Evolutionary conservation across 92 coral and sea anemone species (phyloP).

Genomic region (Zoanthus sociatus): DNA sequence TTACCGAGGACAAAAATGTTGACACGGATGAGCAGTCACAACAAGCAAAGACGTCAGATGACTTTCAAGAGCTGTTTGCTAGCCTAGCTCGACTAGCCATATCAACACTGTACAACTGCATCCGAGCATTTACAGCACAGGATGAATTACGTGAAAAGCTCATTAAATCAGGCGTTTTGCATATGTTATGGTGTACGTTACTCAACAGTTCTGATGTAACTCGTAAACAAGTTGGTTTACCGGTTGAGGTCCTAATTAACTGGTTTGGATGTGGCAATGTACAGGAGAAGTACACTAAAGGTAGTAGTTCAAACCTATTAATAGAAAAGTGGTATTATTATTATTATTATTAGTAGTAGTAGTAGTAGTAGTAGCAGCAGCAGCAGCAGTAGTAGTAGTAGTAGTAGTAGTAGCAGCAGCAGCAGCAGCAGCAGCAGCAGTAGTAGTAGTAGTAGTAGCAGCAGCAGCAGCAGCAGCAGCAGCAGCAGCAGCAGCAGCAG

Average conservation of each 20-base stretch:
- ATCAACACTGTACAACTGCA: constrained; percentile 88
- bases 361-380: neutral
- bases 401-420: too few species aligned
- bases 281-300: constrained; percentile 70
- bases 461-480: too few species aligned
- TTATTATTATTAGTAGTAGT: neutral
- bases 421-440: too few species aligned
- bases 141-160: constrained; percentile 78
- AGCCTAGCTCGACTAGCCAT: constrained; percentile 82
- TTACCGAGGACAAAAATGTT: constrained; percentile 6
- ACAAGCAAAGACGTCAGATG: constrained; percentile 69
- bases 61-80: constrained; percentile 87
- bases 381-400: too few species aligned
- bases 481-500: too few species aligned
- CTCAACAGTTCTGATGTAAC: constrained; percentile 77
- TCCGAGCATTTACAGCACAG: constrained; percentile 67
- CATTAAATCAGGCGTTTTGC: constrained; percentile 79
- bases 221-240: constrained; percentile 80
- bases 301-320: constrained; percentile 29
- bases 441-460: too few species aligned
- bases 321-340: too few species aligned
- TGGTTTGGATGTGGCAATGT: constrained; percentile 67
- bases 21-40: constrained; percentile 65
- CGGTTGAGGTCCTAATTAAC: constrained; percentile 83
- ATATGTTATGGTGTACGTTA: constrained; percentile 88